These are phyloP conservation scores for Steinernema hermaphroditum DNA, from an alignment of 2,888 invertebrate species.

Conservation along the genomic window DNA sequence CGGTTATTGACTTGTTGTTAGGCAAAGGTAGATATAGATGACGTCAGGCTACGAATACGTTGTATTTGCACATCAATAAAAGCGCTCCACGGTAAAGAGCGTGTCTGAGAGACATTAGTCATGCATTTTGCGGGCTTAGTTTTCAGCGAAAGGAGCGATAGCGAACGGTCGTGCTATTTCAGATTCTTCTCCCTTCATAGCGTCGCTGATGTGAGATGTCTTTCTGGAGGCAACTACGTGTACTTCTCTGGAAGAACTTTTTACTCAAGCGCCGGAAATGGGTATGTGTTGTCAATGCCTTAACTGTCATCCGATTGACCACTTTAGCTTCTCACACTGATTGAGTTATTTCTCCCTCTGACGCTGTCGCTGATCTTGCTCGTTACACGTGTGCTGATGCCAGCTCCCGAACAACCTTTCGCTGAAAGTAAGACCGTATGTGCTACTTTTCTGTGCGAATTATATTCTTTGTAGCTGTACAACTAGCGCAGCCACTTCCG, in stretches of 20 bases:
- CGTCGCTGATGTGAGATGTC: conserved; percentile 9
- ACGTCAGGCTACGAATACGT: background rate
- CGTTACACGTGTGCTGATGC: background rate
- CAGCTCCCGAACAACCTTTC: background rate
- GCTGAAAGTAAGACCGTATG: background rate
- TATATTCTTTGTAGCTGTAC: background rate
- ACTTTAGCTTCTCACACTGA: background rate
- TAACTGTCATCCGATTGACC: background rate
- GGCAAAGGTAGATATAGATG: no score
- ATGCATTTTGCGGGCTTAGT: no score
- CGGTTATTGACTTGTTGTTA: no score
- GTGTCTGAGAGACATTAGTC: no score
- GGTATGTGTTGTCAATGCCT: background rate
- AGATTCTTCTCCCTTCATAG: no score
- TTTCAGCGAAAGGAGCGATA: no score
- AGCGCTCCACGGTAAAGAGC: background rate
- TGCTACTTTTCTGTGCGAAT: background rate
- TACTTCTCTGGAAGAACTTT: conserved; percentile 14
- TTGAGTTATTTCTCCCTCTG: background rate
- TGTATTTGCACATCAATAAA: conserved; percentile 8
- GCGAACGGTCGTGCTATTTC: no score
- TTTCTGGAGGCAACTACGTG: conserved; percentile 10
- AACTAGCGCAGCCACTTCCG: background rate
- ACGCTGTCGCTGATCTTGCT: background rate
- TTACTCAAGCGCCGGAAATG: background rate